Evolutionary conservation across 2,797 vertebrate genomes (phyloP).

Genomic region (Enteromius paludinosus): DNA sequence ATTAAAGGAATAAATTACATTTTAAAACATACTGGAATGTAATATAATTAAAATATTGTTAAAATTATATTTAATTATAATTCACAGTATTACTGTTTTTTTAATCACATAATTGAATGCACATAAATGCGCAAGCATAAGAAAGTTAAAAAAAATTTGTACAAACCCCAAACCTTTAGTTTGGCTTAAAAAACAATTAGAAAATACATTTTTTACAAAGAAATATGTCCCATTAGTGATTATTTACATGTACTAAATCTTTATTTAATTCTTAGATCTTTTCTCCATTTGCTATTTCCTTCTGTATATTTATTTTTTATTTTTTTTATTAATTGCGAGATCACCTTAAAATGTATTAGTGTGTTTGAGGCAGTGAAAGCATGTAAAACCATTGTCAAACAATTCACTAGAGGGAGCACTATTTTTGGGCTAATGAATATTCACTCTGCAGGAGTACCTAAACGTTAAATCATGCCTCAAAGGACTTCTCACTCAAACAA

Average conservation of each 20-base stretch:
- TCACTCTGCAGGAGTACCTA: conserved; percentile 44
- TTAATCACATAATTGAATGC: neutral
- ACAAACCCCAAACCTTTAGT: neutral
- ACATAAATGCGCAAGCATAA: neutral
- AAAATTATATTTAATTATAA: neutral
- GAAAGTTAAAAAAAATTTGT: neutral
- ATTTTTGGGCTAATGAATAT: conserved; percentile 53
- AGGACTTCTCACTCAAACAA: conserved; percentile 49
- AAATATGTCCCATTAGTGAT: neutral
- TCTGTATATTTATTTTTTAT: neutral
- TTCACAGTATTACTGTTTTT: neutral
- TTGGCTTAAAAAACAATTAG: neutral
- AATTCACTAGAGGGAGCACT: conserved; percentile 36
- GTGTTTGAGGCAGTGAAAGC: conserved; percentile 14
- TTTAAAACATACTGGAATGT: neutral
- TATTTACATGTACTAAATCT: neutral
- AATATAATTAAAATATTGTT: neutral
- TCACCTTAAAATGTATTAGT: conserved; percentile 6
- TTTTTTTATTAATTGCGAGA: neutral
- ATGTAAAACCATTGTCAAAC: conserved; percentile 37
- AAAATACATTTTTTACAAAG: neutral
- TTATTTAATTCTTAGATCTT: neutral
- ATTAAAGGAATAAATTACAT: neutral
- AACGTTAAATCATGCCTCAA: conserved; percentile 47
- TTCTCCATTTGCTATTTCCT: neutral